These are phyloP conservation scores for Pilophorus perplexus DNA, from an alignment of 2,888 invertebrate genomes.

Conservation along the genomic window DNA sequence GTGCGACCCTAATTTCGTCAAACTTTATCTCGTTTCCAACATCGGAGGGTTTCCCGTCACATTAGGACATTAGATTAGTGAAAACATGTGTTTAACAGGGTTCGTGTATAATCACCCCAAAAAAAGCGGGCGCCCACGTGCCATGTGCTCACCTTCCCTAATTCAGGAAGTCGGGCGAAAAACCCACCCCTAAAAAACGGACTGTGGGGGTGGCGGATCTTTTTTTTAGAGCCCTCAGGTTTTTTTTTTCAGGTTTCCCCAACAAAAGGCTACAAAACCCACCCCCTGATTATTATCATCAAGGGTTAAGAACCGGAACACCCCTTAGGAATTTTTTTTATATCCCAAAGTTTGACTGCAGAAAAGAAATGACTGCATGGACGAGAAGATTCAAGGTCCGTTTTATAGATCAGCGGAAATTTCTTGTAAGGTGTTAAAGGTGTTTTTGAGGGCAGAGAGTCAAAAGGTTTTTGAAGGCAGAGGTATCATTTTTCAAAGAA, in stretches of 20 bases:
- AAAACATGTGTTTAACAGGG: not conserved
- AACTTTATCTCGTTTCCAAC: not conserved
- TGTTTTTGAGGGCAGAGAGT: too few species aligned
- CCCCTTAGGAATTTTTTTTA: not conserved
- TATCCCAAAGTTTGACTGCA: too few species aligned
- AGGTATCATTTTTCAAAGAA: too few species aligned
- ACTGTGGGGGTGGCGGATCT: not conserved
- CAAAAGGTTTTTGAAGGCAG: too few species aligned
- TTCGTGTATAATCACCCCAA: not conserved
- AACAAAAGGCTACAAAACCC: not conserved
- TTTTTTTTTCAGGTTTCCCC: not conserved
- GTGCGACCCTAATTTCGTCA: too few species aligned
- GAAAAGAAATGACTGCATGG: too few species aligned
- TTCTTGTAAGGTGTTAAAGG: too few species aligned
- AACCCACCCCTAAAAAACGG: not conserved
- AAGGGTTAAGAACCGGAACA: slow-evolving; percentile 36
- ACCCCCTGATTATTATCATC: slow-evolving; percentile 31
- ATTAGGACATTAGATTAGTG: not conserved
- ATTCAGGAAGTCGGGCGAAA: not conserved
- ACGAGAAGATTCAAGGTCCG: too few species aligned
- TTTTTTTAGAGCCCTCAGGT: not conserved
- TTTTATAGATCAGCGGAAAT: too few species aligned
- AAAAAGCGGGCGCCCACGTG: not conserved
- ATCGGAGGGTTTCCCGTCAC: not conserved
- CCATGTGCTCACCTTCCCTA: not conserved